Evolutionary conservation across 2,113 vertebrate species (phyloP).

Genomic region (Chionomys nivalis): DNA sequence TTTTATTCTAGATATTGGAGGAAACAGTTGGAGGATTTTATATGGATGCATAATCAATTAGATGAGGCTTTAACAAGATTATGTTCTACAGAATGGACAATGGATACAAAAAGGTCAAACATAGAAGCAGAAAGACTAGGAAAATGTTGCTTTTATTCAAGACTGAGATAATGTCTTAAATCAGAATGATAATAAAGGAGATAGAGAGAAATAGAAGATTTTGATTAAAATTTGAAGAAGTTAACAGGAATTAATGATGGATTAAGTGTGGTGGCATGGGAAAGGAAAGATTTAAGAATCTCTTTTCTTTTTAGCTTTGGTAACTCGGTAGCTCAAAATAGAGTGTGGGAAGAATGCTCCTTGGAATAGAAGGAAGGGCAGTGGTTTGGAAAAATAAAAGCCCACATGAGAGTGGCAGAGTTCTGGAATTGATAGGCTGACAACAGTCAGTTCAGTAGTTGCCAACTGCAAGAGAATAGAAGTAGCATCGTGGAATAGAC

Average conservation of each 20-base stretch:
- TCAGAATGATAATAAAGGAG: constrained; percentile 22
- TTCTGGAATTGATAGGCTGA: background rate
- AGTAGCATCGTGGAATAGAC: background rate
- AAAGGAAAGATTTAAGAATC: constrained; percentile 22
- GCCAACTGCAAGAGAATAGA: background rate
- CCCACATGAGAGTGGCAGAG: background rate
- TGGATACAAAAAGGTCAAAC: constrained; percentile 30
- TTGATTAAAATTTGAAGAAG: constrained; percentile 33
- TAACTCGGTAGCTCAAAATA: constrained; percentile 16
- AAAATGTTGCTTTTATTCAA: constrained; percentile 2
- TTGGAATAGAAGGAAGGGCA: constrained; percentile 21
- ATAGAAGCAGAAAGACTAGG: background rate
- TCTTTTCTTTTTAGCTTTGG: constrained; percentile 50
- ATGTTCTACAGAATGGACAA: background rate
- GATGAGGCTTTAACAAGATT: constrained; percentile 27
- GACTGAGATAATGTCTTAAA: background rate
- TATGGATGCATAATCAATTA: background rate
- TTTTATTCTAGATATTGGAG: constrained; percentile 44
- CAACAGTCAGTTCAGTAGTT: background rate
- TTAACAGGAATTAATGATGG: background rate
- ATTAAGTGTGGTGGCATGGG: background rate
- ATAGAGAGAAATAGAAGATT: constrained; percentile 31
- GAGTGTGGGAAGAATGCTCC: background rate
- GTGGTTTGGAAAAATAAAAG: constrained; percentile 34
- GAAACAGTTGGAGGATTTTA: constrained; percentile 30